Evolutionary conservation across 1,140 invertebrate genomes (phyloP).

Genomic region (Spodoptera frugiperda): DNA sequence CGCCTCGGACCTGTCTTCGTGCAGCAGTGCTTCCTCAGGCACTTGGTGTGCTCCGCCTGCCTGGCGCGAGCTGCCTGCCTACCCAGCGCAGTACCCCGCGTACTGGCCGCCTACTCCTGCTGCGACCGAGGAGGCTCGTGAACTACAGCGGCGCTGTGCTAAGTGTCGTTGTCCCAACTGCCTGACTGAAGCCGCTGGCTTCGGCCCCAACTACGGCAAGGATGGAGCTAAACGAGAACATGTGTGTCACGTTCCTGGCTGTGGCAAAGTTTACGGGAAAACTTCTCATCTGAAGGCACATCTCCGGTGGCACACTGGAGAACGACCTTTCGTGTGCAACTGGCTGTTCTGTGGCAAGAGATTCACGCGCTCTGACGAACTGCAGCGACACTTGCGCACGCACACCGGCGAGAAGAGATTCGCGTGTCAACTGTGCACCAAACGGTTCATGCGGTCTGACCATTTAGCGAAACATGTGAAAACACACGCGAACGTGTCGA

Average conservation of each 20-base stretch:
- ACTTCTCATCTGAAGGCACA: constrained; percentile 96
- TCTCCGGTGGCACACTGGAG: constrained; percentile 94
- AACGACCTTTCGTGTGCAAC: constrained; percentile 91
- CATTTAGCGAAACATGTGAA: constrained; percentile 94
- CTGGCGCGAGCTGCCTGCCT: constrained; percentile 75
- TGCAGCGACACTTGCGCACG: constrained; percentile 93
- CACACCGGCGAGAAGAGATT: constrained; percentile 95
- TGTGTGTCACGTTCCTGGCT: constrained; percentile 96
- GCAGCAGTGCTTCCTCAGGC: constrained; percentile 79
- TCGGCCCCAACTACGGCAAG: constrained; percentile 87
- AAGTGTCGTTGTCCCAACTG: constrained; percentile 92
- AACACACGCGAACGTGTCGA: constrained; percentile 90
- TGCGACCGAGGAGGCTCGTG: constrained; percentile 72
- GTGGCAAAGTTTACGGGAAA: constrained; percentile 96
- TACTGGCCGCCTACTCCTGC: constrained; percentile 72
- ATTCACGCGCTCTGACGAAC: constrained; percentile 95
- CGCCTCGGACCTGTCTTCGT: constrained; percentile 78
- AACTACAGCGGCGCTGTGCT: constrained; percentile 85
- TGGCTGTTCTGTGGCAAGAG: constrained; percentile 95
- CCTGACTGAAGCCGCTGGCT: constrained; percentile 88
- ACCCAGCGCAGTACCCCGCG: constrained; percentile 71
- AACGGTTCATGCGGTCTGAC: constrained; percentile 94
- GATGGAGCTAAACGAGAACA: constrained; percentile 91
- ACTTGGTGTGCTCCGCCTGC: constrained; percentile 70
- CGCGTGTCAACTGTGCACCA: constrained; percentile 90